Conservation (phyloP, 2,888 invertebrate species). For the Ametastegia equiseti region DNA sequence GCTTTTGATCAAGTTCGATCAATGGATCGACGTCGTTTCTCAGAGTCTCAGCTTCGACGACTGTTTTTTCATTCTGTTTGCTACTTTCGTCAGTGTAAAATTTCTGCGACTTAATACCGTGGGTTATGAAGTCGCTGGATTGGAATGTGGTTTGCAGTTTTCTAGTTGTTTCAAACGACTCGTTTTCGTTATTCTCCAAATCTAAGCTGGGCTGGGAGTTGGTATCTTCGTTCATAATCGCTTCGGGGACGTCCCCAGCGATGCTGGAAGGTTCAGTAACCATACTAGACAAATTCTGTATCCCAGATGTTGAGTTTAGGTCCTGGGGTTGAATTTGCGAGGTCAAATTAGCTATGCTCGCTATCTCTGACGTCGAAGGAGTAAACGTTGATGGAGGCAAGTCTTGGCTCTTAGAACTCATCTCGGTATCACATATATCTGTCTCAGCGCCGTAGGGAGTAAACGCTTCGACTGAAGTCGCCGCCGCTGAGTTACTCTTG, state of each 20-base stretch:
- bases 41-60: conserved; percentile 14
- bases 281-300: conserved; percentile 57
- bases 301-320: conserved; percentile 41
- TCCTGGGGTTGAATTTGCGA: conserved; percentile 57
- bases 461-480: conserved; percentile 24
- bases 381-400: conserved; percentile 59
- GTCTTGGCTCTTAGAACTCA: conserved; percentile 37
- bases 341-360: conserved; percentile 55
- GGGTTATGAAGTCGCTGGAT: conserved; percentile 66
- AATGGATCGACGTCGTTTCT: conserved; percentile 4
- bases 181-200: conserved; percentile 64
- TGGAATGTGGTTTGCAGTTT: conserved; percentile 73
- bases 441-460: conserved; percentile 11
- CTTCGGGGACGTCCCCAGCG: conserved; percentile 67
- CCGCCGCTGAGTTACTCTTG: conserved; percentile 53
- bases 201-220: conserved; percentile 73
- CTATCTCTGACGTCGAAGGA: conserved; percentile 62
- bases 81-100: conserved; percentile 49
- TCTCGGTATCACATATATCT: conserved; percentile 10
- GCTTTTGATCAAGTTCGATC: conserved; percentile 1
- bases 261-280: conserved; percentile 51
- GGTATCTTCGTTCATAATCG: conserved; percentile 73
- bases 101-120: conserved; percentile 58
- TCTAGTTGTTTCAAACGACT: conserved; percentile 58
- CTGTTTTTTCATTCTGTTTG: conserved; percentile 20